Base-by-base conservation (phyloP, 2,888 invertebrate species). In the Drosophila acutilabella region DNA sequence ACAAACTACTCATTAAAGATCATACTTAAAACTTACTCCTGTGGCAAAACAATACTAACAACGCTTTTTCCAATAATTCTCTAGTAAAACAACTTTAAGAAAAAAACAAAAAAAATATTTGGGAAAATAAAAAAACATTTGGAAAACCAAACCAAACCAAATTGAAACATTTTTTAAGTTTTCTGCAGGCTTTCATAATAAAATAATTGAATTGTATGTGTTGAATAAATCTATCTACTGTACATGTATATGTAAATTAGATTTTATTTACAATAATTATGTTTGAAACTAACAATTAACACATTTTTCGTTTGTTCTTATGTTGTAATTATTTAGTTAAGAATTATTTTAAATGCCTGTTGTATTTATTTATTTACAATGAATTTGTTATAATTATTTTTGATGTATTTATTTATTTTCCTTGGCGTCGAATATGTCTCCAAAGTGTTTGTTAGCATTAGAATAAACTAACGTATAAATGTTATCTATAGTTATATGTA, bases 341-440 rank as follows among this genome's bases (percentile, higher is more conserved):
- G 30, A 8, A 8, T 20, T 10, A 33, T 54, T 44, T 44, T 7
- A 30, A 38, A 38, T 11, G 23, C 23, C 23, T 11, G n/a, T 11
- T 36, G 14, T 23, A n/a, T 48, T 18, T 7, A 13, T 4, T 42
- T 47, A 1, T 2, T 18, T 48, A 14, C 16, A 14, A 14, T 30
- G 13, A 8, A 2, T 10, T 53, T 64, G 54, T 62, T 51, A 61
- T 42, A 53, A 14, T 57, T 61, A 64, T 36, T 71, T 68, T 47
- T 23, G 23, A 23, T 23, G 23, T 23, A 23, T 23, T 23, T 23
- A 23, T 23, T 23, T 81, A 61, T 74, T 70, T 86, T 71, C 74
- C 64, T 85, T 86, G 70, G 64, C 77, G 81, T 81, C 88, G 92
- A 92, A 92, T 92, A 91, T 92, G 92, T 92, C 92, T 92, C 92